Evolutionary conservation across 2,797 vertebrate genomes (phyloP).

Genomic region (Alcedo quadribrachys): DNA sequence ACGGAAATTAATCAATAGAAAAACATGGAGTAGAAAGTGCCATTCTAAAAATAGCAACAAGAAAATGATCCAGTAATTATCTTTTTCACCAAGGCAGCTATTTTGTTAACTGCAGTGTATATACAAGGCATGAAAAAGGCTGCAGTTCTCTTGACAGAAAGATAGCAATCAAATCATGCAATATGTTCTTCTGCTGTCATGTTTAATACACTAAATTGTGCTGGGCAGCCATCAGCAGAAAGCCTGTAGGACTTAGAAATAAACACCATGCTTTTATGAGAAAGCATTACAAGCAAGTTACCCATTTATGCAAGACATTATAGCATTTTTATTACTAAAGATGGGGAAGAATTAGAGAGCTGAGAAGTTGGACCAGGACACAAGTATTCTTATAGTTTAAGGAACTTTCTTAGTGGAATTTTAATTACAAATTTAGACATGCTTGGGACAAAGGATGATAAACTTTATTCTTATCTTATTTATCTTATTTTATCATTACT

Average conservation of each 20-base stretch:
- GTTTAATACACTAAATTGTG: background rate
- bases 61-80: conserved; percentile 24
- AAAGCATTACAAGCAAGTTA: background rate
- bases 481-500: background rate
- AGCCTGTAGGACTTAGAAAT: background rate
- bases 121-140: conserved; percentile 12
- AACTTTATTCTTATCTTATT: background rate
- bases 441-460: background rate
- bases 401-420: background rate
- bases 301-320: background rate
- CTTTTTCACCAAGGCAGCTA: conserved; percentile 1
- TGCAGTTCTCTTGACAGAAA: conserved; percentile 30
- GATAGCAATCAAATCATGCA: conserved; percentile 25
- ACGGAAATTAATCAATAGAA: background rate
- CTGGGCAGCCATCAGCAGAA: conserved; percentile 11
- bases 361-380: background rate
- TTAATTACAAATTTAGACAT: background rate
- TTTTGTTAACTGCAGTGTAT: background rate
- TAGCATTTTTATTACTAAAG: background rate
- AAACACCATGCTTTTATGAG: background rate
- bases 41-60: conserved; percentile 19
- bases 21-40: background rate
- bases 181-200: background rate
- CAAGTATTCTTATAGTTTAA: background rate
- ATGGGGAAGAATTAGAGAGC: background rate